These are phyloP conservation scores for Musca domestica DNA, from an alignment of 1,140 invertebrate genomes.

Conservation along the genomic window DNA sequence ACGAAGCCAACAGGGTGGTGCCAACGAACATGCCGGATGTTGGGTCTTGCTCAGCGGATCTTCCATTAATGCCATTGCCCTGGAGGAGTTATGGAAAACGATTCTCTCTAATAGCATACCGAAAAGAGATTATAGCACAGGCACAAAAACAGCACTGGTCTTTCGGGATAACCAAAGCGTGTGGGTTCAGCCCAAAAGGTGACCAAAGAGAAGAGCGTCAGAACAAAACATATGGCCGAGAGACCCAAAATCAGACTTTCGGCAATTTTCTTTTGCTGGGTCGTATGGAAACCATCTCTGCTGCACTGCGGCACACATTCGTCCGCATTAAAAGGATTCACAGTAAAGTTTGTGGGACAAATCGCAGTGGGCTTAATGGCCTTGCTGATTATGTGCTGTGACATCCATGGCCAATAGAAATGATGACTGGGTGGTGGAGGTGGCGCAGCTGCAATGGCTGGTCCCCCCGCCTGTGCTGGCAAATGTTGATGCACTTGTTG, in stretches of 20 bases:
- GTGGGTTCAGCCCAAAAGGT: conserved; percentile 86
- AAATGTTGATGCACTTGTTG: conserved; percentile 14
- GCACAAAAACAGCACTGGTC: conserved; percentile 83
- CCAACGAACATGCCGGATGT: conserved; percentile 65
- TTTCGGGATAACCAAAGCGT: conserved; percentile 79
- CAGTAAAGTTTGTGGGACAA: conserved; percentile 49
- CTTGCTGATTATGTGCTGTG: conserved; percentile 33
- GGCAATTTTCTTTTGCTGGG: conserved; percentile 71
- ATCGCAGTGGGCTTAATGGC: conserved; percentile 30
- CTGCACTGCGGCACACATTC: conserved; percentile 66
- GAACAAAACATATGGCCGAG: conserved; percentile 80
- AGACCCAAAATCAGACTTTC: conserved; percentile 81
- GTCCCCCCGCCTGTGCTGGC: background rate
- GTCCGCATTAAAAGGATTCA: conserved; percentile 40
- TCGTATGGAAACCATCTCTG: conserved; percentile 69
- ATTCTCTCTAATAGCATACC: conserved; percentile 55
- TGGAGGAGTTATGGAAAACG: conserved; percentile 61
- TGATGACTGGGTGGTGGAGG: background rate
- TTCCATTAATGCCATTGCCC: conserved; percentile 61
- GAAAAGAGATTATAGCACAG: conserved; percentile 78
- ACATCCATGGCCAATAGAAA: conserved; percentile 43
- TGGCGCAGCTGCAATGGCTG: background rate
- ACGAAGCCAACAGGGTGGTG: conserved; percentile 80
- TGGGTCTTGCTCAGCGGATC: conserved; percentile 52
- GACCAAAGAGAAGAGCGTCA: conserved; percentile 79